Percentiles rank a stretch among this genome's conserved stretches.
These are phyloP conservation scores for Noctua janthina DNA, from an alignment of 2,888 invertebrate species.

Conservation along the genomic window DNA sequence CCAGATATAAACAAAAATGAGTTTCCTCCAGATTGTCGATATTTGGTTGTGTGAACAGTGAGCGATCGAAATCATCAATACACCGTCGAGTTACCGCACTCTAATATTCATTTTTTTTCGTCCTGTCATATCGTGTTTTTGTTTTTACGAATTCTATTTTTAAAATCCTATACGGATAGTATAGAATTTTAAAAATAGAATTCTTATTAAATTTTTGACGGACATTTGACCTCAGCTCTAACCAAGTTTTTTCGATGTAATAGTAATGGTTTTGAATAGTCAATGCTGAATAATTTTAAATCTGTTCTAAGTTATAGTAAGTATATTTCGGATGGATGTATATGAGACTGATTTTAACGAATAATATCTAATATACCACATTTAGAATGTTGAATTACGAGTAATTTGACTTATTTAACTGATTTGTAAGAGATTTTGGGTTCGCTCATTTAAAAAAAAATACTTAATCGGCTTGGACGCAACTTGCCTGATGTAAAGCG, in stretches of 20 bases:
- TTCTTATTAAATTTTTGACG: neutral
- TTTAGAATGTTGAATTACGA: no score
- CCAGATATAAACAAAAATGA: neutral
- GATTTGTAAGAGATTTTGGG: no score
- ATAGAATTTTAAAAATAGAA: neutral
- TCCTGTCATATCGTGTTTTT: constrained; percentile 1
- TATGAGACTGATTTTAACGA: no score
- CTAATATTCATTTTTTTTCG: constrained; percentile 54
- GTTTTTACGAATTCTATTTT: constrained; percentile 2
- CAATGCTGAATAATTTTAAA: neutral
- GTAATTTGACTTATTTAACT: no score
- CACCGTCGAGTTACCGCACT: constrained; percentile 61
- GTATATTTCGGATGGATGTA: neutral
- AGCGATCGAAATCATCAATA: constrained; percentile 72
- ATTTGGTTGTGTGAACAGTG: constrained; percentile 48
- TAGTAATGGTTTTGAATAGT: no score
- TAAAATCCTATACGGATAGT: no score
- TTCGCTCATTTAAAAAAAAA: no score
- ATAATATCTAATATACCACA: no score
- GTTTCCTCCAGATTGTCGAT: constrained; percentile 4
- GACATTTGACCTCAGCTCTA: neutral
- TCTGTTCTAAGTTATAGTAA: neutral
- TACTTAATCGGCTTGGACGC: no score
- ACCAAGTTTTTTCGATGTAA: neutral
- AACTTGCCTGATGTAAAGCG: no score